Percentiles rank a stretch among this genome's conserved stretches.
phyloP scores from a whole-genome alignment of 2,888 invertebrate species.

The Rotaria sp. region DNA sequence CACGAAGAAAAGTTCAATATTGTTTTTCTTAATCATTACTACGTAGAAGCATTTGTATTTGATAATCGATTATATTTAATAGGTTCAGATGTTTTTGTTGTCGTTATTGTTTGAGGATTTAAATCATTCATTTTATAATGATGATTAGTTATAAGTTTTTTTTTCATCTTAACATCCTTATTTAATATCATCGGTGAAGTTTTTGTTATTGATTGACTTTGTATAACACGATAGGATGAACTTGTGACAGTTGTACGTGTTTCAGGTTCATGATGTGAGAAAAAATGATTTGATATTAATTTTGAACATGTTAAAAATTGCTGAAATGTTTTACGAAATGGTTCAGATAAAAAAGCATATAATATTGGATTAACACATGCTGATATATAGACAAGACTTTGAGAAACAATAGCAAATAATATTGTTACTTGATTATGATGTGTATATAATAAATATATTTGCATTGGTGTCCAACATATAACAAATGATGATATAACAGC shows the following conservation, averaged over 20 bases:
- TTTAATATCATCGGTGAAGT: neutral
- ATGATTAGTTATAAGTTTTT: neutral
- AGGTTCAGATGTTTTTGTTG: neutral
- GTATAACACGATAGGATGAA: neutral
- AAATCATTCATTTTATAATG: neutral
- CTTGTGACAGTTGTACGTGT: neutral
- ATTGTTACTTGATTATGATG: conserved; percentile 30
- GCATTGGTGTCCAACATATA: conserved; percentile 80
- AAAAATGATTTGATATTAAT: neutral
- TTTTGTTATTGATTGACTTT: neutral
- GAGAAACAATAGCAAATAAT: conserved; percentile 47
- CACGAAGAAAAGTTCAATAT: neutral
- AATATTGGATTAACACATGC: conserved; percentile 87
- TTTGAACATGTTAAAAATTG: conserved; percentile 29
- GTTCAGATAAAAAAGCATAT: conserved; percentile 86
- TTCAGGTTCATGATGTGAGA: neutral
- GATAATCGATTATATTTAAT: neutral
- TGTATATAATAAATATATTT: conserved; percentile 62
- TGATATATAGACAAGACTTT: conserved; percentile 72
- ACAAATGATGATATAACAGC: conserved; percentile 85
- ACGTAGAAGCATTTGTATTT: neutral
- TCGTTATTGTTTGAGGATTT: neutral
- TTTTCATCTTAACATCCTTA: neutral
- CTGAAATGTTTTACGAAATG: conserved; percentile 67
- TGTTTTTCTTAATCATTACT: neutral